phyloP scores from a whole-genome alignment of 1,140 invertebrate genomes.

The Neotoxoptera formosana region DNA sequence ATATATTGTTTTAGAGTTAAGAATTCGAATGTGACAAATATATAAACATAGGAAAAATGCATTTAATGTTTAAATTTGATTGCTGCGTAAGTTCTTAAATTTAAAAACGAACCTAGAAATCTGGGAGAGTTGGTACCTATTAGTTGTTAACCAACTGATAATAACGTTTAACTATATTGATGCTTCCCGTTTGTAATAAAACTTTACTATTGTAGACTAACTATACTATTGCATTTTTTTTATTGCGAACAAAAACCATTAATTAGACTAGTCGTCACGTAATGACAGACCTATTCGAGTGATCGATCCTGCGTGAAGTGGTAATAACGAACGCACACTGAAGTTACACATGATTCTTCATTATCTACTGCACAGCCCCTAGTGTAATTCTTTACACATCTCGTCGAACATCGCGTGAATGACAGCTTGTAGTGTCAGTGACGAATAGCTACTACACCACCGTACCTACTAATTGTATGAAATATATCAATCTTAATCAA shows the following conservation, averaged over 20 bases:
- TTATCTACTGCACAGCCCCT: background rate
- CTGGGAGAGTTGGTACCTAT: background rate
- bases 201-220: background rate
- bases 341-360: slow-evolving; percentile 49
- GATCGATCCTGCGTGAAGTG: slow-evolving; percentile 8
- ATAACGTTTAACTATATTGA: background rate
- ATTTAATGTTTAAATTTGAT: no score
- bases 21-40: no score
- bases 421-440: slow-evolving; percentile 19
- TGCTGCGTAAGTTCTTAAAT: background rate
- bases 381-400: slow-evolving; percentile 43
- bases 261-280: slow-evolving; percentile 39
- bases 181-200: background rate
- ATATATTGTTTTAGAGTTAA: background rate
- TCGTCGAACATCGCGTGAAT: slow-evolving; percentile 23
- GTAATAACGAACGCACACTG: slow-evolving; percentile 27
- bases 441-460: background rate
- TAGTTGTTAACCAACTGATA: background rate
- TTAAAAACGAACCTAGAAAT: background rate
- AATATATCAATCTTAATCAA: slow-evolving; percentile 34
- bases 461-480: slow-evolving; percentile 6
- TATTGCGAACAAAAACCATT: slow-evolving; percentile 16
- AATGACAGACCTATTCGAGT: slow-evolving; percentile 31
- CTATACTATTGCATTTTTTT: background rate
- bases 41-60: no score